Conservation (phyloP, 2,113 vertebrate species). For the Microcebus ravelobensis region DNA sequence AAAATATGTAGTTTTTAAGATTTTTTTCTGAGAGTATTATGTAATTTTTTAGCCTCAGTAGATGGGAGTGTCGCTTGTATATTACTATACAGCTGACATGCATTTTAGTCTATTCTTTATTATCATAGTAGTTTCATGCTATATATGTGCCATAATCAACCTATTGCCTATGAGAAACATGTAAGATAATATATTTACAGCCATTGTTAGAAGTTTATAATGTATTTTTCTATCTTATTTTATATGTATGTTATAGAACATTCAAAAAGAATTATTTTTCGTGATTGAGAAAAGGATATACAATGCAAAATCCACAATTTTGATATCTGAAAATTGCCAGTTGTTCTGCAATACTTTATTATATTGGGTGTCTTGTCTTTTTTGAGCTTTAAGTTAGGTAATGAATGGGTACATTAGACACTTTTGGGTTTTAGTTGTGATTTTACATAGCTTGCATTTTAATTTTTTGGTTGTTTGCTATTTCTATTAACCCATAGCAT, state of each 20-base stretch:
- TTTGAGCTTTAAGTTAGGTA: slow-evolving; percentile 91
- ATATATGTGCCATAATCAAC: slow-evolving; percentile 92
- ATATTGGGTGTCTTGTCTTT: slow-evolving; percentile 90
- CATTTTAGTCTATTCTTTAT: slow-evolving; percentile 89
- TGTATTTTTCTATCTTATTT: slow-evolving; percentile 99
- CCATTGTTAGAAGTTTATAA: slow-evolving; percentile 99
- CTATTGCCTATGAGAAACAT: slow-evolving; percentile 94
- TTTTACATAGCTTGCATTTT: slow-evolving; percentile 96
- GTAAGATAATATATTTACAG: slow-evolving; percentile 96
- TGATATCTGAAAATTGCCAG: slow-evolving; percentile 92
- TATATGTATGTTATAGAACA: slow-evolving; percentile 99
- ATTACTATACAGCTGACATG: slow-evolving; percentile 87
- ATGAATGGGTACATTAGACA: slow-evolving; percentile 91
- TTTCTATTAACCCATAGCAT: slow-evolving; percentile 94
- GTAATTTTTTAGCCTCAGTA: slow-evolving; percentile 90
- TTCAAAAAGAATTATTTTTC: slow-evolving; percentile 95
- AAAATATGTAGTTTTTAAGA: slow-evolving; percentile 89
- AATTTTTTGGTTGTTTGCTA: slow-evolving; percentile 95
- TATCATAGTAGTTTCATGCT: slow-evolving; percentile 89
- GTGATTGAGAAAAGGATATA: slow-evolving; percentile 93
- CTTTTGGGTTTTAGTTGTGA: slow-evolving; percentile 91
- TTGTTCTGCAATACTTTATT: slow-evolving; percentile 94
- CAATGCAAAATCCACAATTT: slow-evolving; percentile 91
- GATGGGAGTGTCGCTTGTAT: slow-evolving; percentile 91
- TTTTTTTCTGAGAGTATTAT: slow-evolving; percentile 93